Evolutionary conservation across 2,113 vertebrate genomes (phyloP).

Genomic region (Myodes glareolus): DNA sequence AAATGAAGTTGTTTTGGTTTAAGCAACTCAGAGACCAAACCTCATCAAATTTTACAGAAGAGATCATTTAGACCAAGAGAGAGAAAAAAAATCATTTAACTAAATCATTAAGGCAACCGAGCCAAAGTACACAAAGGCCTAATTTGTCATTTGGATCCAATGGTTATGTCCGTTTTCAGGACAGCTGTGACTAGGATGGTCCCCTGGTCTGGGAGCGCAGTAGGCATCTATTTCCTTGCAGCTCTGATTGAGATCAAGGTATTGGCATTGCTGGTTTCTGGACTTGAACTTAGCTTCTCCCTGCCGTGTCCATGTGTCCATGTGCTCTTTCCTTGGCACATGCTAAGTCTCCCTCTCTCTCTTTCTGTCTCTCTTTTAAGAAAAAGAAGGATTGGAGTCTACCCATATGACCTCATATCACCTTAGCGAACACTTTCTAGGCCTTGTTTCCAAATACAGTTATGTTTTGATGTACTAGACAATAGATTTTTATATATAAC

Average conservation of each 20-base stretch:
- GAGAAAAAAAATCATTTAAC: neutral
- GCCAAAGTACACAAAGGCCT: neutral
- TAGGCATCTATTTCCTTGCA: neutral
- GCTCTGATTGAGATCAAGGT: neutral
- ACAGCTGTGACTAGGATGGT: neutral
- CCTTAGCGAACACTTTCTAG: neutral
- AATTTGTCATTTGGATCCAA: neutral
- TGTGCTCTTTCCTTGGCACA: neutral
- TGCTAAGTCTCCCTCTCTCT: neutral
- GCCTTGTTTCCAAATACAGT: neutral
- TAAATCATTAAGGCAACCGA: neutral
- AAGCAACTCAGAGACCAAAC: neutral
- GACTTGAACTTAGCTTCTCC: neutral
- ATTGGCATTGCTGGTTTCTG: neutral
- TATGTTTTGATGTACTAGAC: neutral
- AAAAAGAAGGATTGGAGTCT: neutral
- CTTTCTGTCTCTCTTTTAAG: too few species aligned
- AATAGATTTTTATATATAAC: neutral
- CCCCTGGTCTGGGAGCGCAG: neutral
- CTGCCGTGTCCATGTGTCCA: neutral
- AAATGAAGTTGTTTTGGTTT: neutral
- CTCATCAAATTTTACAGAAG: neutral
- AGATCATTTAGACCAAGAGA: neutral
- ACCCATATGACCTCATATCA: neutral
- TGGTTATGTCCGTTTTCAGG: too few species aligned